These are phyloP conservation scores for Actinia tenebrosa DNA, from an alignment of 64 coral and sea anemone genomes.

Conservation along the genomic window DNA sequence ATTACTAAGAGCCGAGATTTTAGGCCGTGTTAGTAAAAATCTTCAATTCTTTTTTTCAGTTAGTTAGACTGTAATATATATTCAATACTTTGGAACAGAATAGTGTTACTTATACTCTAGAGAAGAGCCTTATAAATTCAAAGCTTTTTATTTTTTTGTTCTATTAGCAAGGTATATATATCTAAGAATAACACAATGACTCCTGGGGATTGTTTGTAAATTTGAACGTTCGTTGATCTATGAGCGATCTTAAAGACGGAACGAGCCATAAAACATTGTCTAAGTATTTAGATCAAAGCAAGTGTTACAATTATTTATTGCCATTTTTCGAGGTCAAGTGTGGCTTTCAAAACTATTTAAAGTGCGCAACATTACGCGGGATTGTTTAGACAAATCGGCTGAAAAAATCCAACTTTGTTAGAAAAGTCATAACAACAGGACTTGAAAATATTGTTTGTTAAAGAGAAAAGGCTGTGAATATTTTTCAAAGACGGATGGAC, in stretches of 20 bases:
- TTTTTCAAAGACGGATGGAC: not conserved
- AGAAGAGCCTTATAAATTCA: not conserved
- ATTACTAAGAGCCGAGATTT: not conserved
- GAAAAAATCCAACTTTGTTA: not conserved
- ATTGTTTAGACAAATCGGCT: not conserved
- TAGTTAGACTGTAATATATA: no score
- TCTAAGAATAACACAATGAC: not conserved
- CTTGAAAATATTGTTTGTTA: not conserved
- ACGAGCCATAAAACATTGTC: not conserved
- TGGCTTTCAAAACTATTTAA: not conserved
- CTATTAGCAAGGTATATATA: not conserved
- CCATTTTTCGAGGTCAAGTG: not conserved
- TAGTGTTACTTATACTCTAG: no score
- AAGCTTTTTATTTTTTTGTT: not conserved
- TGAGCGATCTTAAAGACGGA: not conserved
- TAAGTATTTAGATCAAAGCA: not conserved
- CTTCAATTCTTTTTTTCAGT: no score
- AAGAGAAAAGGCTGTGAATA: not conserved
- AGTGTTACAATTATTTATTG: conserved; percentile 2
- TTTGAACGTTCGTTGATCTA: not conserved
- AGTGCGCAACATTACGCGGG: not conserved
- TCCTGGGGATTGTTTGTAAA: not conserved
- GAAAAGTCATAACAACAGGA: not conserved
- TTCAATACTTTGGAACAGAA: no score
- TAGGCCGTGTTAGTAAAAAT: no score